Evolutionary conservation across 2,888 invertebrate species (phyloP), one percentile per base, ranked within the genome.

Genomic region (Orthosia incerta): DNA sequence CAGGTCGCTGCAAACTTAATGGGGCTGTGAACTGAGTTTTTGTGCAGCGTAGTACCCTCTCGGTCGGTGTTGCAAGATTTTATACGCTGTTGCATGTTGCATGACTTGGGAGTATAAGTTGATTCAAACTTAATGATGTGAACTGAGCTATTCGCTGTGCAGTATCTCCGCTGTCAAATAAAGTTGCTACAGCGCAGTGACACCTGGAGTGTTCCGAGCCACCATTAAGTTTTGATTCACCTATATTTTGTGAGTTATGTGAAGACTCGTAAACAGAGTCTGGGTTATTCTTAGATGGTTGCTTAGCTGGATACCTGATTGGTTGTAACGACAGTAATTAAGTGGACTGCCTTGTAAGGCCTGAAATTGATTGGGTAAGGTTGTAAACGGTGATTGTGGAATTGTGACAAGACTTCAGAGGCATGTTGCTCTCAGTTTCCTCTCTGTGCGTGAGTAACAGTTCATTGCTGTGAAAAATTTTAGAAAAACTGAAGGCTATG

Each of bases 191-290:
- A 11, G 0, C 23, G 5, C 1, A 23, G 53, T 13, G 23, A 20
- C 53, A 13, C 1, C 11, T 5, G 4, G 5, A 1, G 23, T 20
- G 20, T 23, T 15, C n/a, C 50, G n/a, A 7, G 20, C 55, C 23
- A 15, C 55, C 55, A 55, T 15, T 23, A 23, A 55, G 15, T 55
- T 55, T 23, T 2, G 7, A 55, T 7, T 15, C 2, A 20, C 20
- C 53, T 55, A 15, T 55, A 55, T 7, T n/a, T 26, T 20, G 53
- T 12, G 55, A 64, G 66, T 77, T 57, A 61, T 67, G 71, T 39
- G 51, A 57, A 23, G 79, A 79, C 82, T 82, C 50, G 62, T 82
- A 74, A 82, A 59, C 48, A 57, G 16, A 50, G 80, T 57, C 68
- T 74, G 39, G 56, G 31, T 20, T 83, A 83, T 79, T 79, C 60